A percentile compares a stretch with the other conserved stretches of the same genome.
phyloP scores from a whole-genome alignment of 2,888 invertebrate species.

The Drosophila nr. perissopoda region DNA sequence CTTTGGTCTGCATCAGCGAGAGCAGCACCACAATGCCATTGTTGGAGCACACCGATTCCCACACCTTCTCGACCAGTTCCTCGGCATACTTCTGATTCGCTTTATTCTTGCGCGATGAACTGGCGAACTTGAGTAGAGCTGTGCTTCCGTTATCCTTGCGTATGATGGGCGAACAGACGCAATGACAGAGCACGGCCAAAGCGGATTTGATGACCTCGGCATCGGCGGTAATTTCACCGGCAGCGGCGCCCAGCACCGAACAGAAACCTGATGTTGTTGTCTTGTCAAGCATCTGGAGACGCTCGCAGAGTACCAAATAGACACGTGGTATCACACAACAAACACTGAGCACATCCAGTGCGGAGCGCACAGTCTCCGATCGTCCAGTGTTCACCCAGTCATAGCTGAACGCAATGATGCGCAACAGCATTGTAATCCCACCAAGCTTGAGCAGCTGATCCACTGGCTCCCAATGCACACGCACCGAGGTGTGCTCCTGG shows the following conservation, averaged over 20 bases:
- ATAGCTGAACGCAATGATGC: slow-evolving; percentile 94
- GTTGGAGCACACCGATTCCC: slow-evolving; percentile 96
- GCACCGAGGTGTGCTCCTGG: slow-evolving; percentile 90
- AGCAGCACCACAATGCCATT: slow-evolving; percentile 98
- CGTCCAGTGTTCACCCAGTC: slow-evolving; percentile 93
- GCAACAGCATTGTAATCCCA: slow-evolving; percentile 92
- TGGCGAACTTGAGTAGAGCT: slow-evolving; percentile 71
- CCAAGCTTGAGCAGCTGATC: slow-evolving; percentile 94
- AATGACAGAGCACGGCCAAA: slow-evolving; percentile 95
- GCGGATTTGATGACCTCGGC: slow-evolving; percentile 97
- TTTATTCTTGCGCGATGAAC: slow-evolving; percentile 84
- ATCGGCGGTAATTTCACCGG: slow-evolving; percentile 95
- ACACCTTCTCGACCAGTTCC: slow-evolving; percentile 95
- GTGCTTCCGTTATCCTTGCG: slow-evolving; percentile 72
- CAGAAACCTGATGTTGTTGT: slow-evolving; percentile 92
- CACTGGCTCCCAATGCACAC: slow-evolving; percentile 94
- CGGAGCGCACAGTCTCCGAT: slow-evolving; percentile 92
- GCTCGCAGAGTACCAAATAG: slow-evolving; percentile 90
- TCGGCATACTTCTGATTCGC: slow-evolving; percentile 89
- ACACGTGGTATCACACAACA: slow-evolving; percentile 95
- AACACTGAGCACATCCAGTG: slow-evolving; percentile 94
- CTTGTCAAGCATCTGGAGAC: slow-evolving; percentile 91
- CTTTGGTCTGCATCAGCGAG: slow-evolving; percentile 95
- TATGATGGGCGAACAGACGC: slow-evolving; percentile 95
- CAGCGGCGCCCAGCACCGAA: slow-evolving; percentile 93